These are phyloP conservation scores for Exephanes ischioxanthus DNA, from an alignment of 2,888 invertebrate species.

Conservation along the genomic window DNA sequence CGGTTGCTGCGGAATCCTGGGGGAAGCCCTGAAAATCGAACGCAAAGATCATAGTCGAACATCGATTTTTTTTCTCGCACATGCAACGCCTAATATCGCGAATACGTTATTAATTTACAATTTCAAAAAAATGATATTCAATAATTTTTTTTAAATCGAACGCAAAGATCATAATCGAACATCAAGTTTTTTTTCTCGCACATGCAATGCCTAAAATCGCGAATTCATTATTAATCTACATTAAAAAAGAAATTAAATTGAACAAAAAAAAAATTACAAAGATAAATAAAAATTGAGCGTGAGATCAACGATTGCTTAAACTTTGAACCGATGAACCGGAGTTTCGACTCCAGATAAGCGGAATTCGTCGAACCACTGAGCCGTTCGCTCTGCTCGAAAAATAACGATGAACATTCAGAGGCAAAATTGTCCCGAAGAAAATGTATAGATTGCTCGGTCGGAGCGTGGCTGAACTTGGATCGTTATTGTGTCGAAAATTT, in stretches of 20 bases:
- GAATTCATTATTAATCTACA: not conserved
- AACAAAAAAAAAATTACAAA: not conserved
- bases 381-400: not conserved
- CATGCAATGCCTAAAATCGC: not conserved
- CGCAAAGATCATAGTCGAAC: not conserved
- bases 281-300: not conserved
- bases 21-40: constrained; percentile 35
- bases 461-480: not conserved
- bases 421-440: not conserved
- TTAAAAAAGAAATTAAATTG: not conserved
- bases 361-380: not conserved
- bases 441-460: not conserved
- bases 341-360: constrained; percentile 29
- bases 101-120: not conserved
- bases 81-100: not conserved
- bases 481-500: not conserved
- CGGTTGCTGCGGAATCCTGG: constrained; percentile 32
- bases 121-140: too few species aligned
- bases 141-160: not conserved
- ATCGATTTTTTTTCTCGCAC: not conserved
- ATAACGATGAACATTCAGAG: not conserved
- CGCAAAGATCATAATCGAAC: not conserved
- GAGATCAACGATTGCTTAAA: constrained; percentile 39
- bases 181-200: not conserved
- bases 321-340: constrained; percentile 49